Evolutionary conservation across 2,113 vertebrate species (phyloP).

Genomic region (Brevimyrus niger): DNA sequence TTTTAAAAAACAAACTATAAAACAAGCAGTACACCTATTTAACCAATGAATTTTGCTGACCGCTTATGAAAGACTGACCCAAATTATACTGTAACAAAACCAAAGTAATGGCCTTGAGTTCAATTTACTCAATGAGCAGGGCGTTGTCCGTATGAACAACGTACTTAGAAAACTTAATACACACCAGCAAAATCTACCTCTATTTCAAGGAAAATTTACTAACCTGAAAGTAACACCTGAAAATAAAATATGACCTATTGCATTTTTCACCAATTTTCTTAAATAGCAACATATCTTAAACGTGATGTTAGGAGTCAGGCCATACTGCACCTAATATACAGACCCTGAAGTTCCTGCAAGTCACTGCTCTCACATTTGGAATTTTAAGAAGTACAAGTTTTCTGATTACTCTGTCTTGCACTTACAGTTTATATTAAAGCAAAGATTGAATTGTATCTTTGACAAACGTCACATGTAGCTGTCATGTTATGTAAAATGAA

Average conservation of each 20-base stretch:
- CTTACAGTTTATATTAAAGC: background rate
- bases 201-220: background rate
- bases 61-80: background rate
- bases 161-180: background rate
- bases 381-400: background rate
- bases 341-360: conserved; percentile 9
- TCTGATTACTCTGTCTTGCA: background rate
- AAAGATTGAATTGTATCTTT: background rate
- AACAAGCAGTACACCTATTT: background rate
- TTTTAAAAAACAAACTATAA: background rate
- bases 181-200: background rate
- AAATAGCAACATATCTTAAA: background rate
- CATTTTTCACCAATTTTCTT: background rate
- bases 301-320: background rate
- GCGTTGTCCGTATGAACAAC: background rate
- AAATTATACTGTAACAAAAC: background rate
- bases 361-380: background rate
- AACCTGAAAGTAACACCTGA: background rate
- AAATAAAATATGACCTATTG: background rate
- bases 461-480: background rate
- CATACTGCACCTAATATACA: background rate
- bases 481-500: background rate
- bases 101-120: background rate
- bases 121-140: background rate
- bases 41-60: background rate